phyloP scores from a whole-genome alignment of 2,888 invertebrate genomes.

The Heteromurus nitidus region DNA sequence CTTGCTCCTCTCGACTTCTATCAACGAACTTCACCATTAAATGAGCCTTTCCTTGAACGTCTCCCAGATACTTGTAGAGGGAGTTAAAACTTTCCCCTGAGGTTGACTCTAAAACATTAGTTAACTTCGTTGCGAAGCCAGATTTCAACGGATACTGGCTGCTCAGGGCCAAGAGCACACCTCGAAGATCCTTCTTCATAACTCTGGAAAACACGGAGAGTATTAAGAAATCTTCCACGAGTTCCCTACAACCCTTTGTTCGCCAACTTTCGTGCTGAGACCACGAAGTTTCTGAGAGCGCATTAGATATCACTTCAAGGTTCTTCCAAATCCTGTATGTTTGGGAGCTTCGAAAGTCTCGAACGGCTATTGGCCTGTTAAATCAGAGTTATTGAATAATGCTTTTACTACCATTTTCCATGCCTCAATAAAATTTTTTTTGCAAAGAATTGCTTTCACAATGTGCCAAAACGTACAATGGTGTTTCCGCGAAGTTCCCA shows the following conservation, averaged over 20 bases:
- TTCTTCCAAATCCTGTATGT: slow-evolving; percentile 69
- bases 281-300: slow-evolving; percentile 58
- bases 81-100: slow-evolving; percentile 74
- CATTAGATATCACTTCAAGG: slow-evolving; percentile 61
- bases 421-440: slow-evolving; percentile 8
- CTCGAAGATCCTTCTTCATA: slow-evolving; percentile 61
- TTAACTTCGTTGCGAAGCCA: slow-evolving; percentile 76
- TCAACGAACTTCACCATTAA: slow-evolving; percentile 66
- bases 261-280: slow-evolving; percentile 61
- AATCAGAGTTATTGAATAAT: slow-evolving; percentile 29
- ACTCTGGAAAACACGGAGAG: slow-evolving; percentile 60
- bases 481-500: slow-evolving; percentile 6
- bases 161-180: slow-evolving; percentile 54
- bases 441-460: not conserved
- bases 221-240: slow-evolving; percentile 67
- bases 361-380: slow-evolving; percentile 42
- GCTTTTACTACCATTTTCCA: slow-evolving; percentile 1
- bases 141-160: slow-evolving; percentile 63
- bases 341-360: slow-evolving; percentile 62
- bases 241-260: slow-evolving; percentile 37
- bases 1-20: slow-evolving; percentile 31
- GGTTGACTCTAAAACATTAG: slow-evolving; percentile 78
- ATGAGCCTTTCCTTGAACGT: slow-evolving; percentile 68
- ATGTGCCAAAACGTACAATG: not conserved
- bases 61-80: slow-evolving; percentile 43